Evolutionary conservation across 2,888 invertebrate species (phyloP).

Genomic region (Reticulitermes lucifugus): DNA sequence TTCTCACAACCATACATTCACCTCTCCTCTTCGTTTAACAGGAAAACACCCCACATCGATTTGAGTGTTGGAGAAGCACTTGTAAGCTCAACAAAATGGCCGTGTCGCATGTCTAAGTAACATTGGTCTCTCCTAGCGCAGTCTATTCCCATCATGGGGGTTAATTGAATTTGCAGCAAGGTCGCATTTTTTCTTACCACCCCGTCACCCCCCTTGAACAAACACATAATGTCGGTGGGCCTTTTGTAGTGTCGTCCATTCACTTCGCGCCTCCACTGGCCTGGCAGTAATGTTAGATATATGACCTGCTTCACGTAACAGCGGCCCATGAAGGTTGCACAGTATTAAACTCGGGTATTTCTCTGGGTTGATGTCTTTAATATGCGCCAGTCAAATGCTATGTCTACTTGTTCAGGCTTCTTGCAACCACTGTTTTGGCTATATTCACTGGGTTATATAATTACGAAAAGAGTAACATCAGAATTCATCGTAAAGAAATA

Average conservation of each 20-base stretch:
- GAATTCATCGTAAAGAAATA: too few relatives aligned
- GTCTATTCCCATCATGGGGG: slow-evolving; percentile 42
- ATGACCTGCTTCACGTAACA: not conserved
- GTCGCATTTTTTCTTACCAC: slow-evolving; percentile 46
- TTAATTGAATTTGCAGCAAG: slow-evolving; percentile 50
- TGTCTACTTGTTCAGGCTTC: too few relatives aligned
- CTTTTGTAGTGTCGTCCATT: slow-evolving; percentile 38
- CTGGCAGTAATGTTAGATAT: slow-evolving; percentile 40
- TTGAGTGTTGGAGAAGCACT: slow-evolving; percentile 27
- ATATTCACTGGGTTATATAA: too few relatives aligned
- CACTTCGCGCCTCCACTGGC: slow-evolving; percentile 36
- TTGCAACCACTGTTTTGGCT: too few relatives aligned
- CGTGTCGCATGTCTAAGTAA: slow-evolving; percentile 37
- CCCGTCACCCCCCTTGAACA: not conserved
- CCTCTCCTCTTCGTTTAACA: not conserved
- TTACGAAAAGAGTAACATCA: too few relatives aligned
- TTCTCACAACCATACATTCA: not conserved
- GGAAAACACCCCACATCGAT: slow-evolving; percentile 11
- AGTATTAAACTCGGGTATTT: too few relatives aligned
- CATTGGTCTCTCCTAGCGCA: slow-evolving; percentile 24
- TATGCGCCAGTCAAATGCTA: too few relatives aligned
- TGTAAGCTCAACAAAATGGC: slow-evolving; percentile 35
- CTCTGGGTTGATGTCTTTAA: too few relatives aligned
- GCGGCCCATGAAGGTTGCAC: not conserved
- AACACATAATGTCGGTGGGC: slow-evolving; percentile 23